These are phyloP conservation scores for Numida meleagris DNA, from an alignment of 2,113 vertebrate species.

Conservation along the genomic window DNA sequence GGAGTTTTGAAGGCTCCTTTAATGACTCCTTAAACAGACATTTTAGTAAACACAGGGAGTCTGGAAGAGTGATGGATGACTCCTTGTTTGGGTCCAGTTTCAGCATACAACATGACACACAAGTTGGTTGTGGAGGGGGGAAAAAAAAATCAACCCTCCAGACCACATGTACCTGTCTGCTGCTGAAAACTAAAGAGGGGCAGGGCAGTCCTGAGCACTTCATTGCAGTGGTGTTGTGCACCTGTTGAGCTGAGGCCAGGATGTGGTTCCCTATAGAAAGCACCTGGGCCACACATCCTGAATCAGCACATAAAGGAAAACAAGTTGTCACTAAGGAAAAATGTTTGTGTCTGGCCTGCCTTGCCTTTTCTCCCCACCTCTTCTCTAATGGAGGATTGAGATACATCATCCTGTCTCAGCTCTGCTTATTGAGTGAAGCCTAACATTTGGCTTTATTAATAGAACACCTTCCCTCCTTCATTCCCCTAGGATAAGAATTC, in stretches of 20 bases:
- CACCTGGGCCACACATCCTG: background rate
- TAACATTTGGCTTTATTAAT: conserved; percentile 43
- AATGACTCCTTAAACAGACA: background rate
- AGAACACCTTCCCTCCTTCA: background rate
- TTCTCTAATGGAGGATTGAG: background rate
- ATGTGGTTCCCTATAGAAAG: background rate
- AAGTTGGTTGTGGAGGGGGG: background rate
- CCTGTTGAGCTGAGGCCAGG: background rate
- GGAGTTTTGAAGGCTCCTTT: background rate
- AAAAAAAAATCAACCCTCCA: background rate
- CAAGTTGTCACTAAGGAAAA: background rate
- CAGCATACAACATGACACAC: background rate
- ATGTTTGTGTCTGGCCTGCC: background rate
- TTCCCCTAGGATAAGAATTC: conserved; percentile 27
- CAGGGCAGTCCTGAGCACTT: background rate
- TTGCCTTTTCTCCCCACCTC: background rate
- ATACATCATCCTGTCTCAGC: background rate
- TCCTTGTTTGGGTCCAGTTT: background rate
- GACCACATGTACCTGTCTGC: background rate
- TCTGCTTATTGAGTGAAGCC: conserved; percentile 8
- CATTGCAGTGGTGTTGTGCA: background rate
- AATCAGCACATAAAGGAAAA: conserved; percentile 8
- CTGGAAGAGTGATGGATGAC: background rate
- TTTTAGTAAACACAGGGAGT: background rate
- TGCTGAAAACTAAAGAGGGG: background rate